These are phyloP conservation scores for Aselliscus stoliczkanus DNA, from an alignment of 2,797 vertebrate species.

Conservation along the genomic window DNA sequence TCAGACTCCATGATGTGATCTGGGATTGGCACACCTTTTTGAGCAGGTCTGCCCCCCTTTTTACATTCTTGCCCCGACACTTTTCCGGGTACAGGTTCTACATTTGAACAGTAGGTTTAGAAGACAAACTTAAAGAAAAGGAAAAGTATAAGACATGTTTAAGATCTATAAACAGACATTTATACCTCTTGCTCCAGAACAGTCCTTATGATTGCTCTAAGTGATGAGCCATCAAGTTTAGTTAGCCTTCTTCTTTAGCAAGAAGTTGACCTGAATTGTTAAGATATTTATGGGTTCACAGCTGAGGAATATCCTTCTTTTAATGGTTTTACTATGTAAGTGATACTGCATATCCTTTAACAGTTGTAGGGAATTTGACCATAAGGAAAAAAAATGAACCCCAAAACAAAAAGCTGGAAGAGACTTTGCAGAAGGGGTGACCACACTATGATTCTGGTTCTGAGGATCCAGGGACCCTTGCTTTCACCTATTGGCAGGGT, in stretches of 20 bases:
- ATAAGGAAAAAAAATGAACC: background rate
- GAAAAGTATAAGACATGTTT: background rate
- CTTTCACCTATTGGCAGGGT: background rate
- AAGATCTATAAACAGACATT: background rate
- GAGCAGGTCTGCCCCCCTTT: background rate
- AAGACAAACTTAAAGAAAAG: background rate
- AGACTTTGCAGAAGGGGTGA: background rate
- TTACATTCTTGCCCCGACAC: background rate
- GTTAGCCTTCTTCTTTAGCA: constrained; percentile 86
- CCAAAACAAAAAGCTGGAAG: background rate
- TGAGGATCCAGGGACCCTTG: background rate
- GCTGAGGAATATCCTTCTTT: constrained; percentile 91
- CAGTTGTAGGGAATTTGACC: background rate
- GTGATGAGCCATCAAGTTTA: constrained; percentile 87
- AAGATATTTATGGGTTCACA: constrained; percentile 89
- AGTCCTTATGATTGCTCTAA: constrained; percentile 89
- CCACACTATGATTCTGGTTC: background rate
- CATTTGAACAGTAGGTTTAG: background rate
- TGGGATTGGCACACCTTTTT: background rate
- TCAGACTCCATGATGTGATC: background rate
- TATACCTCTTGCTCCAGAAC: constrained; percentile 82
- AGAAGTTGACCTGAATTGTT: constrained; percentile 85
- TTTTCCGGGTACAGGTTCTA: background rate
- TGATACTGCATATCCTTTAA: background rate
- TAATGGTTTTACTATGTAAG: constrained; percentile 91